Base-by-base conservation (phyloP, 1,140 invertebrate genomes). In the Trialeurodes vaporariorum region DNA sequence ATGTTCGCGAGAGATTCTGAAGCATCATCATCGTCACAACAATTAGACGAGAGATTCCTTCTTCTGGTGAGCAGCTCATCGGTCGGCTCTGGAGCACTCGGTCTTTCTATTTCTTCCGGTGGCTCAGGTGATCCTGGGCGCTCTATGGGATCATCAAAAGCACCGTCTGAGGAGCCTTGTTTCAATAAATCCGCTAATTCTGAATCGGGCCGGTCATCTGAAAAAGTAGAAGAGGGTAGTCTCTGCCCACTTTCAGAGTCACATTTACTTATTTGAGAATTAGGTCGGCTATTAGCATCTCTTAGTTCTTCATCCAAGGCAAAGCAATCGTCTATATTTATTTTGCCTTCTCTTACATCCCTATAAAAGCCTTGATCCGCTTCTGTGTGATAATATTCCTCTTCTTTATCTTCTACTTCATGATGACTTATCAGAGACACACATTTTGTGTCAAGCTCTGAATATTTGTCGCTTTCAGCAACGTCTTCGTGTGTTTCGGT, bases 91-190 rank as follows among this genome's bases (percentile, higher is more conserved):
- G 34, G 5, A 9, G 5, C 34, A 9, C 5, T 9, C 17, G 34
- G 34, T 17, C 5, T 49, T 49, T 49, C 34, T 49, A 17, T 27
- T 68, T 75, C 73, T 58, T 77, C 77, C 22, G 71, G 72, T 9
- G 81, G 80, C 72, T 83, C 82, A 24, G 82, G 82, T 2, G 82
- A 78, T 49, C 73, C 69, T 5, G 82, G 81, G 70, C 82, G 73
- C 72, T 82, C 80, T 66, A 83, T 78, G 25, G 81, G 78, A 70
- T 80, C 77, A 66, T 78, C 78, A 22, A 75, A 74, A 22, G 75
- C 34, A 49, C 34, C 34, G 17, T 49, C 34, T 49, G 34, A 49
- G 13, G 75, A 77, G 67, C 73, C 73, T 66, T 77, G 75, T 67
- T 75, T 75, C 2, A 77, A 70, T 27, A 79, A 66, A 65, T 79